These are phyloP conservation scores for Drosophila melanosoma DNA, from an alignment of 2,888 invertebrate genomes.

Conservation along the genomic window DNA sequence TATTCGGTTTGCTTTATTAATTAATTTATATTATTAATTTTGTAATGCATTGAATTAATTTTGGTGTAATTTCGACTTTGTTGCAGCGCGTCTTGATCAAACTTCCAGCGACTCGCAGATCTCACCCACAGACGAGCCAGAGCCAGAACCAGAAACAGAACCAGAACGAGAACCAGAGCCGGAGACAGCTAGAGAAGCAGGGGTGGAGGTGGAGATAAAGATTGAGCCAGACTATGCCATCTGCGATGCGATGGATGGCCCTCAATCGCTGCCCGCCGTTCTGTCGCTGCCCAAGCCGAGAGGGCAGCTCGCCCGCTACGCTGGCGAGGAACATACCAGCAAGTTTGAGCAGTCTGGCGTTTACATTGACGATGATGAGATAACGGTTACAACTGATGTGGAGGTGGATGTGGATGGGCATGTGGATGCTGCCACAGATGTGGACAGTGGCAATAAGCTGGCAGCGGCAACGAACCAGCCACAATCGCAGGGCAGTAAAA, in stretches of 20 bases:
- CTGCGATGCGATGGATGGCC: slow-evolving; percentile 67
- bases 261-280: slow-evolving; percentile 78
- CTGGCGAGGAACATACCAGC: slow-evolving; percentile 56
- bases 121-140: slow-evolving; percentile 84
- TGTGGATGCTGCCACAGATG: neutral
- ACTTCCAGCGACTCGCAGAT: slow-evolving; percentile 84
- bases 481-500: slow-evolving; percentile 83
- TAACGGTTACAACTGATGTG: slow-evolving; percentile 85
- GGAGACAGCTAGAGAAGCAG: slow-evolving; percentile 36
- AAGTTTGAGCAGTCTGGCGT: slow-evolving; percentile 84
- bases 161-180: slow-evolving; percentile 56
- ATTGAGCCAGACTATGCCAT: slow-evolving; percentile 31
- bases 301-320: slow-evolving; percentile 66
- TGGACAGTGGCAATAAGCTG: neutral
- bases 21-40: too few species aligned
- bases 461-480: slow-evolving; percentile 30
- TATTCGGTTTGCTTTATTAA: neutral
- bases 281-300: neutral
- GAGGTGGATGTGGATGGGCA: neutral
- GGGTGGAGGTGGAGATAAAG: slow-evolving; percentile 7
- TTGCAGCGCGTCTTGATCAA: slow-evolving; percentile 88
- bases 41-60: neutral
- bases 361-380: slow-evolving; percentile 84
- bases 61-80: neutral
- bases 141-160: slow-evolving; percentile 51